Evolutionary conservation across 1,140 invertebrate genomes (phyloP).

Genomic region (Stenopsyche tienmushanensis): DNA sequence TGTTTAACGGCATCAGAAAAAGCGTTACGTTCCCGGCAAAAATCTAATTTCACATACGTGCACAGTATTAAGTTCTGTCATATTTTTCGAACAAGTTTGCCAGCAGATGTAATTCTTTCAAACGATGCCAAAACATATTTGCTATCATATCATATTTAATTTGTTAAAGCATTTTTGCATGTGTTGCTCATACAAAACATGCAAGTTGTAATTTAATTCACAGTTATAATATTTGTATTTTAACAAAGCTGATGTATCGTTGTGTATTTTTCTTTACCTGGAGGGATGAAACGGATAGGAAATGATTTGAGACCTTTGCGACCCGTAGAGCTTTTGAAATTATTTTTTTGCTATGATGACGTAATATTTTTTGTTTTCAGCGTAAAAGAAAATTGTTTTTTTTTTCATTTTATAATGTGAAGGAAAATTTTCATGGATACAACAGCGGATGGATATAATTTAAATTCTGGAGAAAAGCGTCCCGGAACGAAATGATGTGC

Average conservation of each 20-base stretch:
- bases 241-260: neutral
- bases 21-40: no score
- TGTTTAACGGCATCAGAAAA: no score
- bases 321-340: neutral
- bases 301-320: neutral
- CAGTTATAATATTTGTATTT: neutral
- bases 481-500: slow-evolving; percentile 19
- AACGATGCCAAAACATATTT: no score
- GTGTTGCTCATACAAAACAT: no score
- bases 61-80: no score
- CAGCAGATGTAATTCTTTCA: no score
- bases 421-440: slow-evolving; percentile 16
- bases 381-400: slow-evolving; percentile 12
- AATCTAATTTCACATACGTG: no score
- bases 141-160: no score
- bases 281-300: neutral
- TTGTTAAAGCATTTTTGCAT: no score
- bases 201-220: neutral
- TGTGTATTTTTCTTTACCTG: neutral
- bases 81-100: no score
- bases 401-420: slow-evolving; percentile 17
- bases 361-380: slow-evolving; percentile 26
- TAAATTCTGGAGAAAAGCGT: slow-evolving; percentile 24
- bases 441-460: slow-evolving; percentile 19
- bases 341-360: neutral